phyloP scores from a whole-genome alignment of 2,797 vertebrate species.

The Xerus rutilus region DNA sequence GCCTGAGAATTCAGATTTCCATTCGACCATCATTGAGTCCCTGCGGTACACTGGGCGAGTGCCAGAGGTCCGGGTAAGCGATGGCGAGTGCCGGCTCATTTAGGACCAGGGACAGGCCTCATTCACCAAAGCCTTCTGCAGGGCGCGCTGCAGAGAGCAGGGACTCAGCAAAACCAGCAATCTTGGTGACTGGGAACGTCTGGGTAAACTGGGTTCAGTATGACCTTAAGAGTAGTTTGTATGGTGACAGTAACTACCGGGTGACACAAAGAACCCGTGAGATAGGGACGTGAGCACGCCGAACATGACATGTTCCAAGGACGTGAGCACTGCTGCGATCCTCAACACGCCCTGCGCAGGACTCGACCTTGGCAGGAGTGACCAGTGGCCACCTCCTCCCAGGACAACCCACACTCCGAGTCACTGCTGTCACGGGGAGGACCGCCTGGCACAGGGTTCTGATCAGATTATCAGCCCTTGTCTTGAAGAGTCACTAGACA shows the following conservation, averaged over 20 bases:
- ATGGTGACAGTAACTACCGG: background rate
- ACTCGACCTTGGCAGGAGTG: rapidly evolving
- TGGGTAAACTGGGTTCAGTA: background rate
- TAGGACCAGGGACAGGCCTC: background rate
- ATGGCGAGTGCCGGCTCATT: too few relatives aligned
- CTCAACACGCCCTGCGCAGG: rapidly evolving
- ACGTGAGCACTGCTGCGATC: rapidly evolving
- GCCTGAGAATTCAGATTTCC: background rate
- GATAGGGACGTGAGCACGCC: background rate
- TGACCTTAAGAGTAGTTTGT: background rate
- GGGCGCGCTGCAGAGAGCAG: background rate
- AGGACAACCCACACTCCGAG: rapidly evolving
- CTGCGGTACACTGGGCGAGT: rapidly evolving
- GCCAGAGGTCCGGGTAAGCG: too few relatives aligned
- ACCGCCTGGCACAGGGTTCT: background rate
- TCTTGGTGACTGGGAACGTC: too few relatives aligned
- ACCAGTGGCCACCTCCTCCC: rapidly evolving
- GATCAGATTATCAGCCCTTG: rapidly evolving
- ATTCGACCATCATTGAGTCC: too few relatives aligned
- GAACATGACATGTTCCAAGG: background rate
- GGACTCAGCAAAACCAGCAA: background rate
- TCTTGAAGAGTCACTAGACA: background rate
- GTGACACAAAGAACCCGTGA: background rate
- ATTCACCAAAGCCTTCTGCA: background rate
- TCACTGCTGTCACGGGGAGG: background rate